Base-by-base conservation (phyloP, 2,113 vertebrate genomes). In the Falco punctatus region DNA sequence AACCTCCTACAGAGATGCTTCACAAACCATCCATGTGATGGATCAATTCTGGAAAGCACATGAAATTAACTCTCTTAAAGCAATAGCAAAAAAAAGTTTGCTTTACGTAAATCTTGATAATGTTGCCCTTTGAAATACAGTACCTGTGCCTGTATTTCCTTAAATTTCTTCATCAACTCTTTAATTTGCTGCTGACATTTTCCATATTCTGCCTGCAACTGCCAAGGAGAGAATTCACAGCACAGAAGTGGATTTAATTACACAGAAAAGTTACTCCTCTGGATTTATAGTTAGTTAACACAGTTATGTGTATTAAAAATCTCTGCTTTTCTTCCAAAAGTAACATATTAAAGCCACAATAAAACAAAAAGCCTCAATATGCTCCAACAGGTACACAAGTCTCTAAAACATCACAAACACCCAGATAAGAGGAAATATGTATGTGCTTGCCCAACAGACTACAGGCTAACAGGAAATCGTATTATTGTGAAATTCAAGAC, bases 61-160 rank as follows among this genome's bases (percentile, higher is more conserved):
- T 2, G 5, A 52, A 93, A 67, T 18, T 51, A 51, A n/a, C 13
- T 71, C 28, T 78, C 52, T 52, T 42, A 61, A 92, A 81, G n/a
- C 8, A 92, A 80, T 24, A 66, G 17, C 79, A 11, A 38, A 38
- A 38, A 38, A 38, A 38, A 44, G 40, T 52, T 71, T 75, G 65
- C 10, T 87, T 92, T 61, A 73, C 11, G 32, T 10, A 38, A 78
- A 64, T 28, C 27, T 49, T 65, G 11, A 90, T 30, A 85, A 11
- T 3, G 15, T 30, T 81, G 58, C 19, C 27, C 22, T 81, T 55
- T 64, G 28, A 81, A 85, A 38, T 58, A 94, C 88, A 93, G 91
- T 97, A 99, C 99, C 99, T 99, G 98, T 54, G 97, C 94, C 90
- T 99, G 98, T 97, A 99, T 96, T 97, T 99, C 98, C 95, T 99